phyloP scores from a whole-genome alignment of 2,888 invertebrate genomes.

The Hemaris fuciformis region DNA sequence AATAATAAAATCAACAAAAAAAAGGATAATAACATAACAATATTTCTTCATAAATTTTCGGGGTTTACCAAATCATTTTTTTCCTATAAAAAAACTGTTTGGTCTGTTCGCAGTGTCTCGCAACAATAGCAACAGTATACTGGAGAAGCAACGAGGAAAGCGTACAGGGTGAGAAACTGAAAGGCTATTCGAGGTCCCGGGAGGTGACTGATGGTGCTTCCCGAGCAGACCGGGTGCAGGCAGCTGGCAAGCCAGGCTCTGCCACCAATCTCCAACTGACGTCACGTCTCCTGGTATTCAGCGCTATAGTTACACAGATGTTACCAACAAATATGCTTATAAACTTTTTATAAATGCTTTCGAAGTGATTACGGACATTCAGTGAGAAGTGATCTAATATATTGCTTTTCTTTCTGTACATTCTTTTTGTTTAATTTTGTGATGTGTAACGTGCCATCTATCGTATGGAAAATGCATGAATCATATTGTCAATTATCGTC shows the following conservation, averaged over 20 bases:
- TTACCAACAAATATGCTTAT: constrained; percentile 26
- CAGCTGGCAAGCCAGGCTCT: constrained; percentile 71
- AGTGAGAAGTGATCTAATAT: background rate
- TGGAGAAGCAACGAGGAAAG: constrained; percentile 94
- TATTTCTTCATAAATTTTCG: background rate
- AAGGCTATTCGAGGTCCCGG: constrained; percentile 89
- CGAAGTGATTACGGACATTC: background rate
- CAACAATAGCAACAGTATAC: constrained; percentile 92
- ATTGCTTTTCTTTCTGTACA: background rate
- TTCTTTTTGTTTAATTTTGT: constrained; percentile 19
- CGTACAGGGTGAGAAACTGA: constrained; percentile 88
- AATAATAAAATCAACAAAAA: background rate
- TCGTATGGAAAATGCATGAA: constrained; percentile 24
- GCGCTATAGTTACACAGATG: constrained; percentile 33
- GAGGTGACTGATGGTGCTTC: constrained; percentile 86
- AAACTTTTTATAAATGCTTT: constrained; percentile 1
- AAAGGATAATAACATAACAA: background rate
- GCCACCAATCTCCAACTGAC: constrained; percentile 31
- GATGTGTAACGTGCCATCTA: constrained; percentile 43
- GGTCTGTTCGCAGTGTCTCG: constrained; percentile 84
- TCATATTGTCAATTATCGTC: constrained; percentile 23
- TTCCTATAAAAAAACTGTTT: background rate
- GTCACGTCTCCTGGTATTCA: constrained; percentile 33
- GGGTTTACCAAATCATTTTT: background rate
- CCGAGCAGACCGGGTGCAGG: constrained; percentile 88